phyloP scores from a whole-genome alignment of 2,888 invertebrate genomes.

The Gymnocheta viridis region DNA sequence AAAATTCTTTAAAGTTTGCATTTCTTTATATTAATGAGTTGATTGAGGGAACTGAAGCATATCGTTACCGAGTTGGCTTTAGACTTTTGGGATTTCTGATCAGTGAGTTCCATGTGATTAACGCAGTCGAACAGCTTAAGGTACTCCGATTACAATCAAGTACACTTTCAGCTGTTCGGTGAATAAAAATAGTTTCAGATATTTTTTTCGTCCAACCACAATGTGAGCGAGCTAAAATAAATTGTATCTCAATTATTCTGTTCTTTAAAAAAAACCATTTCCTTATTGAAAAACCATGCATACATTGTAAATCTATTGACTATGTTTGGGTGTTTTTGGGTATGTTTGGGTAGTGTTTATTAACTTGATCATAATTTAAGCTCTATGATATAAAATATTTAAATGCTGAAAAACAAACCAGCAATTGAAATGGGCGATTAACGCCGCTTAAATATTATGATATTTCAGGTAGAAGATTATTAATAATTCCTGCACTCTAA shows the following conservation, averaged over 20 bases:
- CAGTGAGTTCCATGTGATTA: too few relatives aligned
- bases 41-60: too few relatives aligned
- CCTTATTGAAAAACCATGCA: neutral
- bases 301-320: slow-evolving; percentile 1
- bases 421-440: slow-evolving; percentile 43
- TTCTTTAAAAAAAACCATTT: neutral
- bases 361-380: slow-evolving; percentile 31
- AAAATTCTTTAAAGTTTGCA: too few relatives aligned
- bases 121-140: too few relatives aligned
- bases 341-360: neutral
- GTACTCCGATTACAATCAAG: too few relatives aligned
- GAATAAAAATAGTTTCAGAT: too few relatives aligned
- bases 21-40: too few relatives aligned
- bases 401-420: slow-evolving; percentile 28
- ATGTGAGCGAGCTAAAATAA: neutral
- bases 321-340: slow-evolving; percentile 14
- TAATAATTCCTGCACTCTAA: slow-evolving; percentile 10
- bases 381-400: slow-evolving; percentile 36
- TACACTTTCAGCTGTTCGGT: too few relatives aligned
- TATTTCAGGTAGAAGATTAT: slow-evolving; percentile 47
- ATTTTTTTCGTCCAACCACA: too few relatives aligned
- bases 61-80: too few relatives aligned
- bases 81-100: too few relatives aligned
- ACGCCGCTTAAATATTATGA: slow-evolving; percentile 57
- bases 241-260: neutral